Conservation (phyloP, 1,140 invertebrate genomes). For the Drosophila repleta region DNA sequence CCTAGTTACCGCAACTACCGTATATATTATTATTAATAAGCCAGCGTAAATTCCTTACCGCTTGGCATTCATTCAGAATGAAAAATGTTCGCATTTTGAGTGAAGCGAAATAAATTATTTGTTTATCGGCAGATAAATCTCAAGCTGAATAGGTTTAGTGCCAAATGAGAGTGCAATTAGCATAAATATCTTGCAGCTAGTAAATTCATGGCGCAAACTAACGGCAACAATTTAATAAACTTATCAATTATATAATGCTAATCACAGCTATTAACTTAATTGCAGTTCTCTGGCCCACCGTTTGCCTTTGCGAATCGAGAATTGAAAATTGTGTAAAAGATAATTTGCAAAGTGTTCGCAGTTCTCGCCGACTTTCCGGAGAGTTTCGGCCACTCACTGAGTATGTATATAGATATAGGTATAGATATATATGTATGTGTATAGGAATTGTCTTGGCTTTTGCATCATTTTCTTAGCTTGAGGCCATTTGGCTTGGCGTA, state of each 20-base stretch:
- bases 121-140: neutral
- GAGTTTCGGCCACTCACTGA: conserved; percentile 1
- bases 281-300: neutral
- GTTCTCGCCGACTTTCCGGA: neutral
- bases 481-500: conserved; percentile 25
- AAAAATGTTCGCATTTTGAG: neutral
- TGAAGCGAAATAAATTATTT: neutral
- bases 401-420: neutral
- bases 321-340: conserved; percentile 9
- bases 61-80: neutral
- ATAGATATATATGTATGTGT: neutral
- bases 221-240: neutral
- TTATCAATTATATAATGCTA: neutral
- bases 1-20: neutral
- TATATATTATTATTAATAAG: no score
- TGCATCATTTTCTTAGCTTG: conserved; percentile 45
- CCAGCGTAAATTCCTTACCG: neutral
- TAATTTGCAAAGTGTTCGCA: conserved; percentile 6
- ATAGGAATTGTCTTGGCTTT: conserved; percentile 20
- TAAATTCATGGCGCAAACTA: neutral
- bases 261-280: conserved; percentile 9
- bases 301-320: neutral
- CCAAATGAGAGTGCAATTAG: neutral
- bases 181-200: neutral
- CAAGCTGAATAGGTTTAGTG: neutral